Percentiles rank a stretch among this genome's conserved stretches.
Conservation (phyloP, 2,113 vertebrate species). For the Panurus biarmicus region DNA sequence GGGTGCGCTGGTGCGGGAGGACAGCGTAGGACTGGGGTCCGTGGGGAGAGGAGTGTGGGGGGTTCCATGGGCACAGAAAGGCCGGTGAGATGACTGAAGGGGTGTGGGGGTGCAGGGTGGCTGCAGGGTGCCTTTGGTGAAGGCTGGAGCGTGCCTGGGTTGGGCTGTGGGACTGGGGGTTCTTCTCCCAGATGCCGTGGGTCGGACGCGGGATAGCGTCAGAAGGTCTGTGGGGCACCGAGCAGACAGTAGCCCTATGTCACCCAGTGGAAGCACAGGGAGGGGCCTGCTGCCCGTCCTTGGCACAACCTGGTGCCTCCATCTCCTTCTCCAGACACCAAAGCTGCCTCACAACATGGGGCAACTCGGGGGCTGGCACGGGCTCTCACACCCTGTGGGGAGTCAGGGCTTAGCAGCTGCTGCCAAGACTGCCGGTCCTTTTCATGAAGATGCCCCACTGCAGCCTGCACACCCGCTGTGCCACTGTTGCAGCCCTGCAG, state of each 20-base stretch:
- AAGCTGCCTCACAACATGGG: not conserved
- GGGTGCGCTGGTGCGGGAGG: not conserved
- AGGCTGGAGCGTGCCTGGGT: not conserved
- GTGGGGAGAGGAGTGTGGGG: not conserved
- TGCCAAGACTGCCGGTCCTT: not conserved
- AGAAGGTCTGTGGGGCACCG: not conserved
- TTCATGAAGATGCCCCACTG: not conserved
- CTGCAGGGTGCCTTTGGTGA: not conserved
- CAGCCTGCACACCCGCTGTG: not conserved
- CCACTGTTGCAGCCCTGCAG: not conserved
- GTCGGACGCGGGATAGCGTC: not conserved
- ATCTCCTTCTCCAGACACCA: not conserved
- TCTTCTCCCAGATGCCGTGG: not conserved
- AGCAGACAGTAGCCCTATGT: not conserved
- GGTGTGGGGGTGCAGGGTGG: too few species aligned
- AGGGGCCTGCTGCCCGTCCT: not conserved
- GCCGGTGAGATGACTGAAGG: not conserved
- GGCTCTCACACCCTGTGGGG: not conserved
- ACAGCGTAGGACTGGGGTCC: not conserved
- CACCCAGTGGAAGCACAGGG: rapidly evolving
- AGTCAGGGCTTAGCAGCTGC: not conserved
- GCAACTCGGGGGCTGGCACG: not conserved
- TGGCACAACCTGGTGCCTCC: not conserved
- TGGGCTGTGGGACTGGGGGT: not conserved
- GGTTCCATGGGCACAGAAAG: not conserved